Evolutionary conservation across 1,140 invertebrate genomes (phyloP).

Genomic region (Cryptotermes secundus): DNA sequence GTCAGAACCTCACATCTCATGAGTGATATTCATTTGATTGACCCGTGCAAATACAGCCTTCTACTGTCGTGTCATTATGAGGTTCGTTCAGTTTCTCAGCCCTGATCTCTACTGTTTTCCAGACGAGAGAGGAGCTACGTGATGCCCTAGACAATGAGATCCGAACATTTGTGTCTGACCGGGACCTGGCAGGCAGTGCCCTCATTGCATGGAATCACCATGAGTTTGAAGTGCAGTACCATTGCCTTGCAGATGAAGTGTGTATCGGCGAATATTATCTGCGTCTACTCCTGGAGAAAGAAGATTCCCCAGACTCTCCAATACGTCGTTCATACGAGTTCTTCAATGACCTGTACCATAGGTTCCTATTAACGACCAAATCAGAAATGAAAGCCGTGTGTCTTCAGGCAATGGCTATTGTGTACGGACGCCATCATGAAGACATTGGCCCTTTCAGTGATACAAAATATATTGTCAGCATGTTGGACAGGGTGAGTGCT

Average conservation of each 20-base stretch:
- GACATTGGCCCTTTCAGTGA: constrained; percentile 98
- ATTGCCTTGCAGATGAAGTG: constrained; percentile 92
- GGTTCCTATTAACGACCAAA: constrained; percentile 89
- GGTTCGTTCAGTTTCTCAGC: constrained; percentile 33
- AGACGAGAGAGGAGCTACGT: constrained; percentile 93
- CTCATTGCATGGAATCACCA: constrained; percentile 97
- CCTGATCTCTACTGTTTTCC: constrained; percentile 38
- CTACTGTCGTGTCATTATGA: too few species aligned
- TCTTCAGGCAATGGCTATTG: constrained; percentile 95
- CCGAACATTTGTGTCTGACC: constrained; percentile 83
- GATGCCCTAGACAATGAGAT: constrained; percentile 94
- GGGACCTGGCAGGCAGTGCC: constrained; percentile 76
- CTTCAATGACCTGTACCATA: constrained; percentile 98
- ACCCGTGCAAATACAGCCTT: too few species aligned
- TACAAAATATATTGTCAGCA: constrained; percentile 93
- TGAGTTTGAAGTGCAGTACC: constrained; percentile 94
- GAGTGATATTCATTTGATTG: too few species aligned
- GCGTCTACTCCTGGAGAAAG: constrained; percentile 81
- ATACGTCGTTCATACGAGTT: constrained; percentile 92
- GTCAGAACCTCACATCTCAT: too few species aligned
- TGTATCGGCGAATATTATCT: constrained; percentile 99
- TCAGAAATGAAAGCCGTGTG: constrained; percentile 94
- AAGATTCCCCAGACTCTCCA: constrained; percentile 77
- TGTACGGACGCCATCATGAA: constrained; percentile 93
- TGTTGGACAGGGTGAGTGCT: constrained; percentile 81